Conservation (phyloP, 2,113 vertebrate species). For the Cynocephalus volans region DNA sequence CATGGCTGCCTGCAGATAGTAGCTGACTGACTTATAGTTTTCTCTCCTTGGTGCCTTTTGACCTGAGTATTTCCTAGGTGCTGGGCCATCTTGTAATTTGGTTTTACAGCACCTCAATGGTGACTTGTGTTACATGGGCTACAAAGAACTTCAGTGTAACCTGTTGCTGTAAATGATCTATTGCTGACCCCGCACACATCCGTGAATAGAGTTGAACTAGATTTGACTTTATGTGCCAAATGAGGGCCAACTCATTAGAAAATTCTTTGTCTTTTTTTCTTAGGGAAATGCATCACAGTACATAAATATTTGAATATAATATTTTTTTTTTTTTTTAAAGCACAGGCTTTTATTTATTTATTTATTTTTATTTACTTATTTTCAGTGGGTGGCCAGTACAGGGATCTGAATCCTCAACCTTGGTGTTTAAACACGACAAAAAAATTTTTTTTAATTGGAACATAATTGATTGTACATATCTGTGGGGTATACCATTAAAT, state of each 20-base stretch:
- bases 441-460: too few species aligned
- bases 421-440: too few species aligned
- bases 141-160: background rate
- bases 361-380: too few species aligned
- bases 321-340: too few species aligned
- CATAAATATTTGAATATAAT: background rate
- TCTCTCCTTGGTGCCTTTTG: constrained; percentile 1
- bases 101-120: background rate
- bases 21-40: background rate
- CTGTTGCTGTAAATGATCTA: background rate
- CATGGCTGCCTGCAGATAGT: background rate
- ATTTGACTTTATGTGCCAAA: constrained; percentile 7
- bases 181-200: background rate
- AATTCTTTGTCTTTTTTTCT: constrained; percentile 17
- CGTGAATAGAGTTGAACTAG: background rate
- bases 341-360: too few species aligned
- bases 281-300: background rate
- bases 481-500: too few species aligned
- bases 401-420: too few species aligned
- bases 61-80: background rate
- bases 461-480: too few species aligned
- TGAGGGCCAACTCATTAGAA: background rate
- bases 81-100: background rate
- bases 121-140: background rate
- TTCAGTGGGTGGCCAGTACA: too few species aligned